Evolutionary conservation across 2,797 vertebrate species (phyloP).

Genomic region (Parambassis ranga): DNA sequence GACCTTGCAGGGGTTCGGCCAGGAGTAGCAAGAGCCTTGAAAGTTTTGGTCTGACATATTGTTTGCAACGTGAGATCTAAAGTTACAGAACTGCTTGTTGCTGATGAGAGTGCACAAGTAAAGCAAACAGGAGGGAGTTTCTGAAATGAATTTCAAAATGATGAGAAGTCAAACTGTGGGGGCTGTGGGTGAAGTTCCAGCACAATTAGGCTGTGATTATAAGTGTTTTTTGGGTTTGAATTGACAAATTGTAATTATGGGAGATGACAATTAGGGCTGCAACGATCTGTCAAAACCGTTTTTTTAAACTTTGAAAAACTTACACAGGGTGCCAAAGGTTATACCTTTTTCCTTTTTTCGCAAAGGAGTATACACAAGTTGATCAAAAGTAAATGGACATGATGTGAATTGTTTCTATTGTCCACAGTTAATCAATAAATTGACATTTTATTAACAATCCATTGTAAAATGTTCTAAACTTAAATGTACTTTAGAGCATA

Average conservation of each 20-base stretch:
- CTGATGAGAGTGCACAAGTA: background rate
- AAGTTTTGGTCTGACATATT: conserved; percentile 15
- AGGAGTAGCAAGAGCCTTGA: conserved; percentile 23
- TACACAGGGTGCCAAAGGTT: too few species aligned
- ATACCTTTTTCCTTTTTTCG: too few species aligned
- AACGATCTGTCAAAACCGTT: background rate
- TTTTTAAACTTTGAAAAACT: too few species aligned
- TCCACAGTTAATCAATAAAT: too few species aligned
- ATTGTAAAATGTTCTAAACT: too few species aligned
- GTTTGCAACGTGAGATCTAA: conserved; percentile 1
- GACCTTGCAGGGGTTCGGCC: conserved; percentile 45
- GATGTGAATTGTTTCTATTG: too few species aligned
- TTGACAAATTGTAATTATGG: background rate
- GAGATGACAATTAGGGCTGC: background rate
- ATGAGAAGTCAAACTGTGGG: background rate
- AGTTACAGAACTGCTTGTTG: conserved; percentile 3
- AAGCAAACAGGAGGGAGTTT: background rate
- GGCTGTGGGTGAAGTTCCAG: background rate
- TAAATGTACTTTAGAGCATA: too few species aligned
- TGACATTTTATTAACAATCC: too few species aligned
- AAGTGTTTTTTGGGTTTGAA: background rate
- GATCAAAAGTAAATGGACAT: too few species aligned
- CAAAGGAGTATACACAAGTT: too few species aligned
- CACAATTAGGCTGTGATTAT: background rate
- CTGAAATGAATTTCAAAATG: background rate